Evolutionary conservation across 2,113 vertebrate genomes (phyloP).

Genomic region (Nyctereutes procyonoides): DNA sequence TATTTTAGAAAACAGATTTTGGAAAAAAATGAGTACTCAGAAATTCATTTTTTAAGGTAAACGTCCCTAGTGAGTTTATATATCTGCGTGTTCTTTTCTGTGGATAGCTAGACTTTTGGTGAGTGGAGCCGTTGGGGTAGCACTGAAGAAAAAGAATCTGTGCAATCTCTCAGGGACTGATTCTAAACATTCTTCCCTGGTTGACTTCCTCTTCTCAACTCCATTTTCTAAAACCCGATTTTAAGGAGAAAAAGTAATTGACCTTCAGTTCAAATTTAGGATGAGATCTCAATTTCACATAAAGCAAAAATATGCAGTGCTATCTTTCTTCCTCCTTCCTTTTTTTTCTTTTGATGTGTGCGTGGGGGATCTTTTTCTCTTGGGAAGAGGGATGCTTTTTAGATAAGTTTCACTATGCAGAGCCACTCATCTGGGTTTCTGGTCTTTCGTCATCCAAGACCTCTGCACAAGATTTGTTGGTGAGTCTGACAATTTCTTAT

Average conservation of each 20-base stretch:
- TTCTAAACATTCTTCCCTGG: not conserved
- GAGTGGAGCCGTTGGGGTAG: not conserved
- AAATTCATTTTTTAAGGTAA: not conserved
- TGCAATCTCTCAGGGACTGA: not conserved
- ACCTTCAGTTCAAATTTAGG: conserved; percentile 48
- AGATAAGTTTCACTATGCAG: not conserved
- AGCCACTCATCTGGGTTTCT: not conserved
- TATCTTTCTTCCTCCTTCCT: not conserved
- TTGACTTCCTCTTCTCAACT: not conserved
- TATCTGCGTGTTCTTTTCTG: not conserved
- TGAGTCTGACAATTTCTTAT: not conserved
- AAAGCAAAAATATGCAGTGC: not conserved
- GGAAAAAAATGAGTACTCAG: not conserved
- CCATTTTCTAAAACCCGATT: conserved; percentile 15
- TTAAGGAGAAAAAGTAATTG: conserved; percentile 42
- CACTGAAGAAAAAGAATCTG: not conserved
- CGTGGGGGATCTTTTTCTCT: not conserved
- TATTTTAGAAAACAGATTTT: not conserved
- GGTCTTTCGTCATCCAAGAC: not conserved
- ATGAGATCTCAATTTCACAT: conserved; percentile 28
- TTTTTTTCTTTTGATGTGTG: not conserved
- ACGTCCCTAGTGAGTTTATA: not conserved
- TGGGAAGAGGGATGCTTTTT: not conserved
- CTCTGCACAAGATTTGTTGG: not conserved
- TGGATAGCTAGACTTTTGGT: not conserved